Evolutionary conservation across 2,888 invertebrate species (phyloP).

Genomic region (Oeneis ivallda): DNA sequence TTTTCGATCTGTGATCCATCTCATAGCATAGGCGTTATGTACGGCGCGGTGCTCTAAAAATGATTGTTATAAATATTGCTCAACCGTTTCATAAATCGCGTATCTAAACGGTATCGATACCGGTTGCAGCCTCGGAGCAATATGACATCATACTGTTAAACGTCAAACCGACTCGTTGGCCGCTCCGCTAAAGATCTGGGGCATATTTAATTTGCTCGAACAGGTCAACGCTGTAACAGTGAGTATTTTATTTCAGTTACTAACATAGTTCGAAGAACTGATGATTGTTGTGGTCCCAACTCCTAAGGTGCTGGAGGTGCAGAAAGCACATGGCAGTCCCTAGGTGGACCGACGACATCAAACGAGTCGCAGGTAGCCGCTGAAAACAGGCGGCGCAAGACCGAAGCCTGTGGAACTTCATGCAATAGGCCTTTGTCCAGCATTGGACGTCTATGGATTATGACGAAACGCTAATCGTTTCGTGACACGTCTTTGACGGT

Average conservation of each 20-base stretch:
- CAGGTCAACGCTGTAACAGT: conserved; percentile 16
- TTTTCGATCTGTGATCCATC: too few relatives aligned
- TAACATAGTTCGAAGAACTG: background rate
- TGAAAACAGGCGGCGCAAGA: too few relatives aligned
- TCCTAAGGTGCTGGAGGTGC: too few relatives aligned
- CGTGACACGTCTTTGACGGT: too few relatives aligned
- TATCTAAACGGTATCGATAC: conserved; percentile 14
- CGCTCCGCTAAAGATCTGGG: conserved; percentile 52
- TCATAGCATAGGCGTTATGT: too few relatives aligned
- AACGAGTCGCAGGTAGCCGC: too few relatives aligned
- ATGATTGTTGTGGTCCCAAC: too few relatives aligned
- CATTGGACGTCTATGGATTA: too few relatives aligned
- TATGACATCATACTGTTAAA: conserved; percentile 53
- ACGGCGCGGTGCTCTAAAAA: background rate
- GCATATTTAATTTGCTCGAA: conserved; percentile 39
- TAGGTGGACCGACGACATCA: background rate
- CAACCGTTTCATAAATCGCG: conserved; percentile 7
- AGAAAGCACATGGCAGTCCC: too few relatives aligned
- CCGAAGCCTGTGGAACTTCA: too few relatives aligned
- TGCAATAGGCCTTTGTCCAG: too few relatives aligned
- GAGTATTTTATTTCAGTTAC: background rate
- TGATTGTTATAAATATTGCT: background rate
- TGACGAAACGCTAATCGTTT: too few relatives aligned
- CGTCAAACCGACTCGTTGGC: conserved; percentile 45
- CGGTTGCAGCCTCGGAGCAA: conserved; percentile 27